A percentile compares a stretch with the other conserved stretches of the same genome.
Evolutionary conservation across 1,140 invertebrate species (phyloP).

Genomic region (Eciton burchellii): DNA sequence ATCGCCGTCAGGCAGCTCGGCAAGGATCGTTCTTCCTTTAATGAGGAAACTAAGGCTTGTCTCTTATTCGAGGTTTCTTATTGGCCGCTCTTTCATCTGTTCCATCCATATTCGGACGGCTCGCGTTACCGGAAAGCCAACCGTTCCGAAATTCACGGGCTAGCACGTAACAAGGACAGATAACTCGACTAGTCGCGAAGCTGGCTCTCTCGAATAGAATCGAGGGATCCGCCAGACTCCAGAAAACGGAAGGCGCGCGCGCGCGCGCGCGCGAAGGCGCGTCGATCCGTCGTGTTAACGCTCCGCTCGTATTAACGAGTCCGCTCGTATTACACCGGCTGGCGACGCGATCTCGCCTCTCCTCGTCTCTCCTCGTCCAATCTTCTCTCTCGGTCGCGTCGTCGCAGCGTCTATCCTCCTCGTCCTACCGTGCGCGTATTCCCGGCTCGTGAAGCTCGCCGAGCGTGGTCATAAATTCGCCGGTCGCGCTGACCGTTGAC

Average conservation of each 20-base stretch:
- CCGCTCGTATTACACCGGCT: constrained; percentile 34
- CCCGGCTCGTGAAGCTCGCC: constrained; percentile 30
- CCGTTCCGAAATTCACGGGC: not conserved
- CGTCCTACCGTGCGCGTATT: constrained; percentile 57
- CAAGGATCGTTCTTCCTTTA: not conserved
- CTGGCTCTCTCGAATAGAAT: constrained; percentile 26
- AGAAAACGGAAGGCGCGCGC: constrained; percentile 10
- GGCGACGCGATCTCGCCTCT: constrained; percentile 10
- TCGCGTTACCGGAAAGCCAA: constrained; percentile 17
- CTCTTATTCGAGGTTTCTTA: constrained; percentile 20
- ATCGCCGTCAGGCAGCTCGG: not conserved
- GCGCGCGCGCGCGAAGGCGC: constrained; percentile 28
- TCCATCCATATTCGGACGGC: not conserved
- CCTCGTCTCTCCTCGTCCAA: not conserved
- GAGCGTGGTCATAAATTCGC: constrained; percentile 78
- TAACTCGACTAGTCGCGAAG: not conserved
- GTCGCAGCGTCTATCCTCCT: not conserved
- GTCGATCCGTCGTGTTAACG: constrained; percentile 46
- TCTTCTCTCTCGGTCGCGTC: not conserved
- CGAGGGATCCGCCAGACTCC: not conserved
- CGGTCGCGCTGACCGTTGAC: constrained; percentile 79
- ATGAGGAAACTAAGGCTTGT: constrained; percentile 1
- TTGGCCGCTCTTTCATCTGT: constrained; percentile 24
- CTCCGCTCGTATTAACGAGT: constrained; percentile 49
- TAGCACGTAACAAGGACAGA: not conserved